A percentile compares a stretch with the other conserved stretches of the same genome.
phyloP scores from a whole-genome alignment of 2,888 invertebrate species.

The Lissonota sp. region DNA sequence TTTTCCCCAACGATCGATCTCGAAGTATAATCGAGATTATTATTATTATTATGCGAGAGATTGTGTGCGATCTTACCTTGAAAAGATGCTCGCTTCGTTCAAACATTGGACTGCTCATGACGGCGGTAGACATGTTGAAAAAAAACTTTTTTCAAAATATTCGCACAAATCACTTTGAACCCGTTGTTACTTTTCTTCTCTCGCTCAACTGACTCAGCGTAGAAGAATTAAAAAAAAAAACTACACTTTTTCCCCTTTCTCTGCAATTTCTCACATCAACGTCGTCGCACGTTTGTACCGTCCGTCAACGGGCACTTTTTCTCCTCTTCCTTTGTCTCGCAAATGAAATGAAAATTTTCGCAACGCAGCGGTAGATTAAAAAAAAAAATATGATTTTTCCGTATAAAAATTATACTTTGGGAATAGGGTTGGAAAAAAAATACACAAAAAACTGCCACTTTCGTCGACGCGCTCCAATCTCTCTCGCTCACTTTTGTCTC shows the following conservation, averaged over 20 bases:
- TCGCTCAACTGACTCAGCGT: too few relatives aligned
- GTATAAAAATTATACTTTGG: too few relatives aligned
- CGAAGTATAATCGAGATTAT: slow-evolving; percentile 10
- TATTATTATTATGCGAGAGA: not conserved
- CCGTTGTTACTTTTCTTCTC: too few relatives aligned
- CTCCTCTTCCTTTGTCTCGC: too few relatives aligned
- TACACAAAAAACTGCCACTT: slow-evolving; percentile 77
- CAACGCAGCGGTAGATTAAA: slow-evolving; percentile 18
- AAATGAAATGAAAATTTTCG: slow-evolving; percentile 18
- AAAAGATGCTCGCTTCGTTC: slow-evolving; percentile 90
- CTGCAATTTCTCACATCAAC: not conserved
- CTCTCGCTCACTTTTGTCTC: slow-evolving; percentile 54
- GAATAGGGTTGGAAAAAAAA: not conserved
- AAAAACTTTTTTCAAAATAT: slow-evolving; percentile 17
- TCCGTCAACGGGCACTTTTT: too few relatives aligned
- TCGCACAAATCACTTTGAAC: slow-evolving; percentile 57
- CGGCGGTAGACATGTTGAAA: slow-evolving; percentile 90
- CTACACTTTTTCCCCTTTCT: not conserved
- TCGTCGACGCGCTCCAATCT: slow-evolving; percentile 44
- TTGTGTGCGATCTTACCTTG: slow-evolving; percentile 85
- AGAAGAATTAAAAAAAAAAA: too few relatives aligned
- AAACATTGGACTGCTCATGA: slow-evolving; percentile 91
- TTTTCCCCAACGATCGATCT: not conserved
- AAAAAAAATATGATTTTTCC: not conserved
- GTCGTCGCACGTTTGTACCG: not conserved